phyloP scores from a whole-genome alignment of 2,797 vertebrate genomes.

The Micromesistius poutassou region DNA sequence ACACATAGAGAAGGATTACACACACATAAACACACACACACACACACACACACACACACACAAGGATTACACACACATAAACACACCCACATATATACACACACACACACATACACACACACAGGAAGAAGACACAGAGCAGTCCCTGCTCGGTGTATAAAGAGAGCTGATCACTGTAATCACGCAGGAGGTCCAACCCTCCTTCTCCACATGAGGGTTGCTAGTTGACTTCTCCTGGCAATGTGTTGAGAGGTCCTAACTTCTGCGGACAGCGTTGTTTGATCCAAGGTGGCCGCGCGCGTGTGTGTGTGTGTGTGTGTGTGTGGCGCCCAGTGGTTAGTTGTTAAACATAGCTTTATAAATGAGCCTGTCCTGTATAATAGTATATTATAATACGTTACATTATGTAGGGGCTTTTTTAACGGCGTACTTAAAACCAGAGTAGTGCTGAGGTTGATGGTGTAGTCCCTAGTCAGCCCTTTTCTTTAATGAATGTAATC shows the following conservation, averaged over 20 bases:
- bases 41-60: too few species aligned
- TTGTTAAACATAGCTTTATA: background rate
- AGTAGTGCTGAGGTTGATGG: background rate
- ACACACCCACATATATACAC: too few species aligned
- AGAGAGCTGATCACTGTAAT: background rate
- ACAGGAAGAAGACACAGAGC: background rate
- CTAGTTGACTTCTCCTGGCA: background rate
- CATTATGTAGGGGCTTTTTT: background rate
- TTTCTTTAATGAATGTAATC: background rate
- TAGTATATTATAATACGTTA: background rate
- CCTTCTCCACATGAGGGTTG: background rate
- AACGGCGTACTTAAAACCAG: background rate
- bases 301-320: too few species aligned
- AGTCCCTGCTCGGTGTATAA: background rate
- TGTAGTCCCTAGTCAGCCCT: background rate
- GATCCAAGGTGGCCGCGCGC: background rate
- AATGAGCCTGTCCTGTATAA: background rate
- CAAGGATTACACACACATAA: background rate
- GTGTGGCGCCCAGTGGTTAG: background rate
- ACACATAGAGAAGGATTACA: background rate
- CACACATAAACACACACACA: background rate
- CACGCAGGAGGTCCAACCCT: background rate
- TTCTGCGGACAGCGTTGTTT: background rate
- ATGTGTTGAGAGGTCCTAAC: background rate
- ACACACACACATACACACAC: background rate